A percentile compares a stretch with the other conserved stretches of the same genome.
Evolutionary conservation across 2,797 vertebrate genomes (phyloP).

Genomic region (Falco columbarius): DNA sequence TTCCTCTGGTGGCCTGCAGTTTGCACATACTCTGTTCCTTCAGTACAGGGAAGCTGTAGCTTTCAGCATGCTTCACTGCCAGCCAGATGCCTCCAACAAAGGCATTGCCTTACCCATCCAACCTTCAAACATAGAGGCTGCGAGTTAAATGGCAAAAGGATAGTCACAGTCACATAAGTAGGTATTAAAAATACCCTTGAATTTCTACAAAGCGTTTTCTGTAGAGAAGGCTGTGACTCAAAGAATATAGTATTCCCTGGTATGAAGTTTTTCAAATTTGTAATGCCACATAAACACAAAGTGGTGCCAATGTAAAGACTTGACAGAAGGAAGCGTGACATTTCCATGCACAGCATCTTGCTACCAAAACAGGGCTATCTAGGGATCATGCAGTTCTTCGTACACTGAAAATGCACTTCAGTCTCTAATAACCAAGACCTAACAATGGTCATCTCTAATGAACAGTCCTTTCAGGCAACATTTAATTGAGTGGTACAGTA

Average conservation of each 20-base stretch:
- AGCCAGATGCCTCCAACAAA: background rate
- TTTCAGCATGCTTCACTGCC: background rate
- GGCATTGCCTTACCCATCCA: background rate
- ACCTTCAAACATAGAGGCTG: background rate
- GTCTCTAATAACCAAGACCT: background rate
- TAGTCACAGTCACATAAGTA: fast-evolving
- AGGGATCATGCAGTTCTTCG: background rate
- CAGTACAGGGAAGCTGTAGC: background rate
- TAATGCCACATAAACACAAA: background rate
- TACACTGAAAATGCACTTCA: background rate
- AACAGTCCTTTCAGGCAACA: conserved; percentile 20
- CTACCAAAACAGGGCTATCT: background rate
- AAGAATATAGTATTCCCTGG: background rate
- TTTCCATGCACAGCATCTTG: background rate
- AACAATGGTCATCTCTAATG: background rate
- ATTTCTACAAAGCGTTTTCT: background rate
- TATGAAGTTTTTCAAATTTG: background rate
- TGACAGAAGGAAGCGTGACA: background rate
- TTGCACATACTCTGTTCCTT: background rate
- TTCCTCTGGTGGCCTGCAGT: background rate
- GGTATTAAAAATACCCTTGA: background rate
- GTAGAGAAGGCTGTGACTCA: background rate
- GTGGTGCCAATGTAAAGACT: background rate
- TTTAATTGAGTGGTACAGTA: conserved; percentile 43
- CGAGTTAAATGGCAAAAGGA: background rate